Base-by-base conservation (phyloP, 2,888 invertebrate species). In the Pediacus dermestoides region DNA sequence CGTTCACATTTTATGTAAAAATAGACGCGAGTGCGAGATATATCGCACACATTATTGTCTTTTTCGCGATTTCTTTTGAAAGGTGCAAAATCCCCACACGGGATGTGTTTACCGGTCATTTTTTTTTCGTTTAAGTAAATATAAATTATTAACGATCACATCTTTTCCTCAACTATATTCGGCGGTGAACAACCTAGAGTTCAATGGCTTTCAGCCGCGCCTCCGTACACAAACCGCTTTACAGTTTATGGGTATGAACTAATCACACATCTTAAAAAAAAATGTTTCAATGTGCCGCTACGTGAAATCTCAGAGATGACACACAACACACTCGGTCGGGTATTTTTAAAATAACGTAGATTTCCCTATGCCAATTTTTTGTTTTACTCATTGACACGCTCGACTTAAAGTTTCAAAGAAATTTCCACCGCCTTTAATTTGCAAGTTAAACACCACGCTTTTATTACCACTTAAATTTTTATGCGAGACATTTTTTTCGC, bases 151-250 rank as follows among this genome's bases (percentile, higher is more conserved):
- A 48, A 48, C 46, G 48, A 55, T 51, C 54, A 54, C 52, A 50
- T 55, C 55, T 56, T 50, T 57, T 55, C 52, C 57, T 64, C 62
- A 58, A 56, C 63, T 61, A 64, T 66, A 65, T 67, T 66, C 58
- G 68, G 67, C 65, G 66, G 67, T 68, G 62, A 67, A 64, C 63
- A 68, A 68, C 67, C 68, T 64, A 59, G 62, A 57, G 68, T 68
- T 68, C 68, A 67, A 62, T 63, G 68, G 57, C 67, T 66, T 54
- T 48, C 42, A 33, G 52, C 61, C 63, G 62, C 64, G 61, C 64
- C 64, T 64, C 60, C 59, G 58, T 45, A 57, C 58, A 53, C 44
- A 48, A 47, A 44, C 55, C 57, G 60, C 57, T 49, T 45, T 36
- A 43, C 42, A 39, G 41, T 41, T 46, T 43, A 41, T 42, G 39